Percentiles rank a stretch among this genome's conserved stretches.
phyloP scores from a whole-genome alignment of 2,888 invertebrate genomes.

The Tipula helvola region DNA sequence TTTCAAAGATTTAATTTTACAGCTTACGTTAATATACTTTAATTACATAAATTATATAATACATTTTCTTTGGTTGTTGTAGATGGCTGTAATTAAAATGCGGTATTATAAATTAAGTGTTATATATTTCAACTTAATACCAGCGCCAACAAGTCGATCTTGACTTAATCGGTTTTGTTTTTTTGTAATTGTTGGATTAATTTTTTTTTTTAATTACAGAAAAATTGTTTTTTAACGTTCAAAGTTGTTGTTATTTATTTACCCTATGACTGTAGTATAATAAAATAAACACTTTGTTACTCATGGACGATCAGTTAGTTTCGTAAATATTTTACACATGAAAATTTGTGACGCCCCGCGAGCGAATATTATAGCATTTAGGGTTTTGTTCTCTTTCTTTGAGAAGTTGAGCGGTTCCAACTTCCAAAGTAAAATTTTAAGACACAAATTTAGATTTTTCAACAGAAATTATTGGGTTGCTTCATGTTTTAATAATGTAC shows the following conservation, averaged over 20 bases:
- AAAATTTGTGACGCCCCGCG: not conserved
- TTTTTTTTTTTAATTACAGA: not conserved
- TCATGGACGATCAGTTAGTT: not conserved
- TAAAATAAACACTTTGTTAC: not conserved
- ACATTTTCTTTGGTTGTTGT: not conserved
- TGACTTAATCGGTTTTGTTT: not conserved
- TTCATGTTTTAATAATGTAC: no score
- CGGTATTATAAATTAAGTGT: not conserved
- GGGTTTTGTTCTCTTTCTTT: no score
- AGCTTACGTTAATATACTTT: not conserved
- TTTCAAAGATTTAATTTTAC: not conserved
- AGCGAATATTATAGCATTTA: no score
- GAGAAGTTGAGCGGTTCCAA: no score
- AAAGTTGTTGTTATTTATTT: not conserved
- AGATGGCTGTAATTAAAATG: not conserved
- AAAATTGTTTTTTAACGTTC: not conserved
- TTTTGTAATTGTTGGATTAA: not conserved
- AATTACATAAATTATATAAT: not conserved
- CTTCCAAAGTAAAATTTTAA: no score
- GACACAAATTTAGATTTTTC: no score
- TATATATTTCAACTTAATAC: not conserved
- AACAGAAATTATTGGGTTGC: no score
- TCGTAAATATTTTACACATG: not conserved
- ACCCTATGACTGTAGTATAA: not conserved
- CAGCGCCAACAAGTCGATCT: not conserved